Percentiles rank a stretch among this genome's conserved stretches.
Evolutionary conservation across 2,888 invertebrate genomes (phyloP).

Genomic region (Brachypalpus laphriformis): DNA sequence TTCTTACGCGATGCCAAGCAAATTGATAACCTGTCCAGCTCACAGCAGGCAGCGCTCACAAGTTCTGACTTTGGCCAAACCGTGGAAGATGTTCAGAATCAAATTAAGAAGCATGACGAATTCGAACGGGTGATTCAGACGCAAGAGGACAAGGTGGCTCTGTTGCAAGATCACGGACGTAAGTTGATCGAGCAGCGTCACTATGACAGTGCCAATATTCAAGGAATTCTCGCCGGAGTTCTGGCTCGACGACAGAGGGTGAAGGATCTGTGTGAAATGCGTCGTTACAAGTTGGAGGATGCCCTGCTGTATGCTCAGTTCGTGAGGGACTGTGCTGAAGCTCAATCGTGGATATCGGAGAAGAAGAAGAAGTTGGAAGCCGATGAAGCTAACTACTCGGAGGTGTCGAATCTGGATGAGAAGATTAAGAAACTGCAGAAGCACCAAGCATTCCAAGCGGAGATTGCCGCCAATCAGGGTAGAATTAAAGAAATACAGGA

Average conservation of each 20-base stretch:
- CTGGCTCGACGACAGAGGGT: conserved; percentile 88
- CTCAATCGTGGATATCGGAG: conserved; percentile 95
- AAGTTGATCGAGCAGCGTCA: conserved; percentile 95
- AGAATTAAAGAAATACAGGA: conserved; percentile 92
- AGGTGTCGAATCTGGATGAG: conserved; percentile 93
- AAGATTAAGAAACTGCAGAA: conserved; percentile 97
- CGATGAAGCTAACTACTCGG: conserved; percentile 86
- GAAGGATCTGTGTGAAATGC: conserved; percentile 86
- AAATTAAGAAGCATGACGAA: conserved; percentile 96
- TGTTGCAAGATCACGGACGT: conserved; percentile 92
- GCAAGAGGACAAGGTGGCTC: conserved; percentile 92
- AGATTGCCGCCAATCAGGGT: conserved; percentile 93
- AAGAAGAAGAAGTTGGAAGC: conserved; percentile 93
- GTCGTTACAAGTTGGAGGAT: conserved; percentile 89
- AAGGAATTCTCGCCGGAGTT: conserved; percentile 89
- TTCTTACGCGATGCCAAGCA: conserved; percentile 97
- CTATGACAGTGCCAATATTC: conserved; percentile 93
- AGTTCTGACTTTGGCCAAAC: conserved; percentile 89
- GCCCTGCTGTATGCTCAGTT: conserved; percentile 94
- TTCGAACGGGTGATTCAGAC: conserved; percentile 95
- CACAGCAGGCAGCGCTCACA: conserved; percentile 91
- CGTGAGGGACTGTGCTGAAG: conserved; percentile 94
- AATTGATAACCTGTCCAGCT: conserved; percentile 93
- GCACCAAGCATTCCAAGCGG: conserved; percentile 97
- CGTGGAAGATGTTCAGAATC: conserved; percentile 94